Conservation (phyloP, 2,888 invertebrate genomes). For the Phytoseiulus persimilis region DNA sequence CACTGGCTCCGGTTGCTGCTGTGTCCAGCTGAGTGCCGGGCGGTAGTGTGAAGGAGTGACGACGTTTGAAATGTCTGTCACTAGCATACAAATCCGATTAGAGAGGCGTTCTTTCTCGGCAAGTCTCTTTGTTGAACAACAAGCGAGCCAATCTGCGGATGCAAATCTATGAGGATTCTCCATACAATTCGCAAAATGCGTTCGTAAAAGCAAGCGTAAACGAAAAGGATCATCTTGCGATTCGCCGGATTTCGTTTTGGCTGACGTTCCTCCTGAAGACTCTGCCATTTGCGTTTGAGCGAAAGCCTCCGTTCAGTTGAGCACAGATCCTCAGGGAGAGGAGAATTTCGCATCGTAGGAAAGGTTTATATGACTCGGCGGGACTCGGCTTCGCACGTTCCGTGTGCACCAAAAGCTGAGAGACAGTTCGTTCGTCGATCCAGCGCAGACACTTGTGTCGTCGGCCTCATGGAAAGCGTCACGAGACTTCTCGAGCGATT, state of each 20-base stretch:
- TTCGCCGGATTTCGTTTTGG: not conserved
- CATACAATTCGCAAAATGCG: not conserved
- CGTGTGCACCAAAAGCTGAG: not conserved
- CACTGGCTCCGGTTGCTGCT: not conserved
- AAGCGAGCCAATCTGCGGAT: not conserved
- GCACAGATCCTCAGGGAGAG: not conserved
- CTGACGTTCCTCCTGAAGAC: not conserved
- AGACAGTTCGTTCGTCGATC: not conserved
- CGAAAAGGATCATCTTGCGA: not conserved
- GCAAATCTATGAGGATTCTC: not conserved
- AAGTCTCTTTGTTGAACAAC: not conserved
- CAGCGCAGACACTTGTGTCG: not conserved
- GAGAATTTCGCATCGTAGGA: not conserved
- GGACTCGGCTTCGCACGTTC: not conserved
- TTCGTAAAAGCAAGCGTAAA: not conserved
- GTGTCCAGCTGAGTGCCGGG: not conserved
- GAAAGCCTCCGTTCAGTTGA: not conserved
- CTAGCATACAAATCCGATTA: not conserved
- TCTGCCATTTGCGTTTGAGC: not conserved
- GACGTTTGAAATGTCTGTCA: not conserved
- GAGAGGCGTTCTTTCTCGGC: not conserved
- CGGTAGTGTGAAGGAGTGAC: not conserved
- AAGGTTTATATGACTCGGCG: not conserved
- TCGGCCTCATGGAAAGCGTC: not conserved
- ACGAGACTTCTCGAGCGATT: not conserved